These are phyloP conservation scores for Ditylenchus dipsaci DNA, from an alignment of 1,140 invertebrate species.

Conservation along the genomic window DNA sequence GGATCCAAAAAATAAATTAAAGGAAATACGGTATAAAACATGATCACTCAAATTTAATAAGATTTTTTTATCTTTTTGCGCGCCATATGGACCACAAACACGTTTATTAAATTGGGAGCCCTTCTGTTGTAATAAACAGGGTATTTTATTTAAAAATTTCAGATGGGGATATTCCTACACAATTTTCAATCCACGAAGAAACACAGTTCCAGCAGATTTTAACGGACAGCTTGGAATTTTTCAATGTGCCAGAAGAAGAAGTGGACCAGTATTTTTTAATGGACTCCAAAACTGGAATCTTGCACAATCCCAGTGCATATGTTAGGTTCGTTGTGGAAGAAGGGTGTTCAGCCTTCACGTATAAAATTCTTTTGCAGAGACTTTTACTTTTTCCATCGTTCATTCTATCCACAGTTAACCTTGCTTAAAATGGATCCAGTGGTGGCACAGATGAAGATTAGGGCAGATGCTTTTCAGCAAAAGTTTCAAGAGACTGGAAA, in stretches of 20 bases:
- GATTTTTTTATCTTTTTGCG: too few species aligned
- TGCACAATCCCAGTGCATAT: conserved; percentile 41
- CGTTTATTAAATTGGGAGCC: too few species aligned
- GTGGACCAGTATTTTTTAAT: conserved; percentile 87
- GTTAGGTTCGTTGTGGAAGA: conserved; percentile 34
- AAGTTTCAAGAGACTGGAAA: conserved; percentile 98
- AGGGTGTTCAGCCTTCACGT: not conserved
- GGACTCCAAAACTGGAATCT: conserved; percentile 93
- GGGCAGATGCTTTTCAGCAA: conserved; percentile 82
- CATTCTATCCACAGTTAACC: conserved; percentile 91
- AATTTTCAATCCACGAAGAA: conserved; percentile 96
- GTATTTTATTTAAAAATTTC: too few species aligned
- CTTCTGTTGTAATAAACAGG: too few species aligned
- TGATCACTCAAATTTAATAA: too few species aligned
- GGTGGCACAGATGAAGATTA: conserved; percentile 75
- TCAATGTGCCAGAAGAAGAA: conserved; percentile 84
- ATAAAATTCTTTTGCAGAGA: conserved; percentile 65
- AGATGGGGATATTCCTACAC: conserved; percentile 97
- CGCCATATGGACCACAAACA: too few species aligned
- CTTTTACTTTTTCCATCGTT: conserved; percentile 97
- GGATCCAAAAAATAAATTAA: too few species aligned
- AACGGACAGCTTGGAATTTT: conserved; percentile 91
- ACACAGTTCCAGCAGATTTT: conserved; percentile 94
- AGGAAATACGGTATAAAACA: too few species aligned
- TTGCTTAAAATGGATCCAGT: conserved; percentile 87